A percentile compares a stretch with the other conserved stretches of the same genome.
These are phyloP conservation scores for Arctocebus calabarensis DNA, from an alignment of 2,797 vertebrate genomes.

Conservation along the genomic window DNA sequence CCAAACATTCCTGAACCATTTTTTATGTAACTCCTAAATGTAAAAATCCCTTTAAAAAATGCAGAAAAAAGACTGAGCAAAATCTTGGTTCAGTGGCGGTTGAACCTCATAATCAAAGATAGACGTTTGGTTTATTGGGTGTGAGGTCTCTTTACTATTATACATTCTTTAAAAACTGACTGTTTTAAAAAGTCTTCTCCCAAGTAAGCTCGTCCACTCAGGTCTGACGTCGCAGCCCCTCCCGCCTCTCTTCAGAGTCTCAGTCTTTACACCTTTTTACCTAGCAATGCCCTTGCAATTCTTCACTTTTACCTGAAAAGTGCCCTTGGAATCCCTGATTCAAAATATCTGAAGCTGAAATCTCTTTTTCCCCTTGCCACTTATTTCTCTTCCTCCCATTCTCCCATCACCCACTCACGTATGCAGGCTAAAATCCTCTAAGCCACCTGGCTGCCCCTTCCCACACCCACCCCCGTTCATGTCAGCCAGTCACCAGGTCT, in stretches of 20 bases:
- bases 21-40: background rate
- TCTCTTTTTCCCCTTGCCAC: background rate
- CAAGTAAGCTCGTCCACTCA: background rate
- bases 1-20: background rate
- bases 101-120: slow-evolving; percentile 11
- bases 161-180: background rate
- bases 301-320: background rate
- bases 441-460: no score
- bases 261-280: background rate
- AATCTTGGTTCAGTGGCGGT: background rate
- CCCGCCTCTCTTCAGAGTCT: background rate
- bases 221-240: background rate
- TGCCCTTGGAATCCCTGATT: background rate
- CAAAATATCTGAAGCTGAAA: background rate
- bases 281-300: background rate
- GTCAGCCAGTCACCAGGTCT: background rate
- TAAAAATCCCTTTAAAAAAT: slow-evolving; percentile 7
- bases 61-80: background rate
- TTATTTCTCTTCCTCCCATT: background rate
- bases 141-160: slow-evolving; percentile 6
- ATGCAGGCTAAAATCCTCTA: background rate
- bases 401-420: background rate
- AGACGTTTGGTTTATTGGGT: background rate
- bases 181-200: background rate
- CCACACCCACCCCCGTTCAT: background rate